phyloP scores from a whole-genome alignment of 2,888 invertebrate species.

The Archips xylosteana region DNA sequence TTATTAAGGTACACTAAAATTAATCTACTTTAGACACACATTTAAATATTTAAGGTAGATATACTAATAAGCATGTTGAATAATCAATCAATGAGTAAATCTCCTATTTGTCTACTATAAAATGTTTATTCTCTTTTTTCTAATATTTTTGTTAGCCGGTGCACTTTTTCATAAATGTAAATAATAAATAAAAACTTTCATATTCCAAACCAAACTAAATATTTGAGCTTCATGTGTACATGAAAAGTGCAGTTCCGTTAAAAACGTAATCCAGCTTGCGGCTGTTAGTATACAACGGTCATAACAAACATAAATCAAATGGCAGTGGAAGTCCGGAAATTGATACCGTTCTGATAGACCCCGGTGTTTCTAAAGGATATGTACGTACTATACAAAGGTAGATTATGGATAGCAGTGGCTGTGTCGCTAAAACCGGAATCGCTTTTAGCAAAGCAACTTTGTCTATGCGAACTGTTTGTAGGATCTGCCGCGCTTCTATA shows the following conservation, averaged over 20 bases:
- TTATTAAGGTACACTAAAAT: not conserved
- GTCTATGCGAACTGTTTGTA: constrained; percentile 30
- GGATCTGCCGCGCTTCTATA: constrained; percentile 2
- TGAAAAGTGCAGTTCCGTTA: constrained; percentile 30
- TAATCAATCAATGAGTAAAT: too few relatives aligned
- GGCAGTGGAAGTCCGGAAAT: constrained; percentile 73
- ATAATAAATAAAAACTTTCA: not conserved
- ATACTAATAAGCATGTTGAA: too few relatives aligned
- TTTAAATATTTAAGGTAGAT: too few relatives aligned
- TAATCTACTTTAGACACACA: too few relatives aligned
- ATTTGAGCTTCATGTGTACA: constrained; percentile 22
- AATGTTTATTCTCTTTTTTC: not conserved
- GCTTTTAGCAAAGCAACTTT: constrained; percentile 39
- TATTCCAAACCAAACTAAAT: constrained; percentile 10
- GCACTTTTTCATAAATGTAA: not conserved
- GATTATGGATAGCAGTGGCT: constrained; percentile 19
- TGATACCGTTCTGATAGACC: constrained; percentile 71
- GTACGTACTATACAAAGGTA: constrained; percentile 21
- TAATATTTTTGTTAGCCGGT: not conserved
- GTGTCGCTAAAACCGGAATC: constrained; percentile 36
- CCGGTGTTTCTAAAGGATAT: constrained; percentile 55
- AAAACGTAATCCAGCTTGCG: constrained; percentile 31
- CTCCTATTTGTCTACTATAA: too few relatives aligned
- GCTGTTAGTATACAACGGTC: constrained; percentile 57
- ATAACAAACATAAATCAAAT: constrained; percentile 75